A percentile compares a stretch with the other conserved stretches of the same genome.
These are phyloP conservation scores for Spinibarbus caldwelli DNA, from an alignment of 2,797 vertebrate genomes.

Conservation along the genomic window DNA sequence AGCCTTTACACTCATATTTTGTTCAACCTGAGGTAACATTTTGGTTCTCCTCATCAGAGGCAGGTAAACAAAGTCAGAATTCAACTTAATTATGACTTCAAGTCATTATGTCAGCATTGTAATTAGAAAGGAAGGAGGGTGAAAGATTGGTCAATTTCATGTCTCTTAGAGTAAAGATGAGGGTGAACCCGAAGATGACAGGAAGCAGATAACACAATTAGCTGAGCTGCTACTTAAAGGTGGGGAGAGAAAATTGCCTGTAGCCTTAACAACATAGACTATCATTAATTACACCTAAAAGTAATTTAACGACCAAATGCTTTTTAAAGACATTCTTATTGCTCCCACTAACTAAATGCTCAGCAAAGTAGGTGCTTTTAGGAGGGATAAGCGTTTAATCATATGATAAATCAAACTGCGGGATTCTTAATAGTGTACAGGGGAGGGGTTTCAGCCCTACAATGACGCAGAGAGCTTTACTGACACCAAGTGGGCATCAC, in stretches of 20 bases:
- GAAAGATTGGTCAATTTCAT: conserved; percentile 30
- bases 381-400: conserved; percentile 10
- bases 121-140: conserved; percentile 12
- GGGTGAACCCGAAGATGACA: conserved; percentile 26
- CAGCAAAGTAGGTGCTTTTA: conserved; percentile 15
- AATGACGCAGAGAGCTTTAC: conserved; percentile 56
- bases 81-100: not conserved
- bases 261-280: conserved; percentile 10
- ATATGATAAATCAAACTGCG: conserved; percentile 35
- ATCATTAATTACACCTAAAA: conserved; percentile 32
- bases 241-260: conserved; percentile 17
- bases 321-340: conserved; percentile 14
- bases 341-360: conserved; percentile 28
- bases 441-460: not conserved
- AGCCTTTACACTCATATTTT: not conserved
- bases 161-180: conserved; percentile 30
- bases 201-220: conserved; percentile 41
- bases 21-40: not conserved
- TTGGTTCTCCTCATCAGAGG: not conserved
- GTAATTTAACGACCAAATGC: not conserved
- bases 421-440: not conserved
- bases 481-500: conserved; percentile 65
- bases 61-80: conserved; percentile 10
- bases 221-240: conserved; percentile 4
- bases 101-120: conserved; percentile 21